Evolutionary conservation across 1,140 invertebrate genomes (phyloP).

Genomic region (Caenorhabditis tropicalis): DNA sequence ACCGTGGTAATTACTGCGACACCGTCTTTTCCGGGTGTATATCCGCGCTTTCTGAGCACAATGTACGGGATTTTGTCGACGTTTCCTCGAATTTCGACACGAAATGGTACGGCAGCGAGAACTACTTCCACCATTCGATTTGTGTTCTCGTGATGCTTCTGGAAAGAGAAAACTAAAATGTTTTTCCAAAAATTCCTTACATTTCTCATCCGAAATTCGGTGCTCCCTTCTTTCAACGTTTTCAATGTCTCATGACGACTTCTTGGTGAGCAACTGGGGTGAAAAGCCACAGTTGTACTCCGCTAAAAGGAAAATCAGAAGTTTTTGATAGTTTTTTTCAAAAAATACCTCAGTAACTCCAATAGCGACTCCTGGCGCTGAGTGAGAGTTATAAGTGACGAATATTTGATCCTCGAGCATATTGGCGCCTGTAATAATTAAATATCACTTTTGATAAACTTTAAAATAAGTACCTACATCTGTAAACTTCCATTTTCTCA

Average conservation of each 20-base stretch:
- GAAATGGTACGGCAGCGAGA: not conserved
- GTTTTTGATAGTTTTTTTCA: not conserved
- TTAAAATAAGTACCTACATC: not conserved
- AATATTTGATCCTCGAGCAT: not conserved
- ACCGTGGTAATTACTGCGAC: not conserved
- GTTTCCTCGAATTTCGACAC: not conserved
- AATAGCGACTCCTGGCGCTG: not conserved
- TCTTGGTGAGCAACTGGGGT: not conserved
- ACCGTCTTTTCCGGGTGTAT: not conserved
- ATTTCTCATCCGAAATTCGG: not conserved
- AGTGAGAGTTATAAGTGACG: conserved; percentile 1
- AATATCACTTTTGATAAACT: not conserved
- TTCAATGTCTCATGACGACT: not conserved
- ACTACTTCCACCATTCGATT: conserved; percentile 34
- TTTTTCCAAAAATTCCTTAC: not conserved
- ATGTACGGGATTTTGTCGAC: conserved; percentile 7
- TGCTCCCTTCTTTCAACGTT: not conserved
- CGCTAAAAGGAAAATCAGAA: not conserved
- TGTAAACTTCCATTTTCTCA: conserved; percentile 6
- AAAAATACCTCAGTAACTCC: not conserved
- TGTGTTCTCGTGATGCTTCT: conserved; percentile 10
- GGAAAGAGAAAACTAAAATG: too few species aligned
- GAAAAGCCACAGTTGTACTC: not conserved
- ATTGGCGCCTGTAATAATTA: not conserved
- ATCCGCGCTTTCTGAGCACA: not conserved